A percentile compares a stretch with the other conserved stretches of the same genome.
These are phyloP conservation scores for Tetropium fuscum DNA, from an alignment of 2,888 invertebrate genomes.

Conservation along the genomic window DNA sequence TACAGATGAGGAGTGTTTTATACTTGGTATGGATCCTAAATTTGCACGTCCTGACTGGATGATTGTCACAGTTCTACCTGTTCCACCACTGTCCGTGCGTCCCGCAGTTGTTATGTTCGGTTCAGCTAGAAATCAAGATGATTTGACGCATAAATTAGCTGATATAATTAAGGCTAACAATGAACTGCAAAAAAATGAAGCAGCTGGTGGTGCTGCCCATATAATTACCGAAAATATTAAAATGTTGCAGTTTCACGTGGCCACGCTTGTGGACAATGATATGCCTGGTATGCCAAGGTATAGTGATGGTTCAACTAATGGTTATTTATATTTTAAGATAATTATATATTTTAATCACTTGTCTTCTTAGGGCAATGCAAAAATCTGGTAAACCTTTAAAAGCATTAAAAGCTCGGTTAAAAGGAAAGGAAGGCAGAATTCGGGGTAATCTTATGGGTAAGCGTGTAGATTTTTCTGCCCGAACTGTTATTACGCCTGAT, in stretches of 20 bases:
- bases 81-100: conserved; percentile 95
- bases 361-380: conserved; percentile 86
- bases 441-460: conserved; percentile 99
- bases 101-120: conserved; percentile 99
- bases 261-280: conserved; percentile 98
- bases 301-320: no score
- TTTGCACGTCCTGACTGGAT: conserved; percentile 99
- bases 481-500: conserved; percentile 98
- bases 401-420: conserved; percentile 94
- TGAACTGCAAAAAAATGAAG: conserved; percentile 94
- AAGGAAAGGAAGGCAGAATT: conserved; percentile 99
- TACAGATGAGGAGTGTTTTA: conserved; percentile 93
- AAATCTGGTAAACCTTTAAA: conserved; percentile 99
- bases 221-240: conserved; percentile 97
- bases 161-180: conserved; percentile 99
- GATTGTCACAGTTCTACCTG: conserved; percentile 97
- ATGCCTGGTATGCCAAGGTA: conserved; percentile 96
- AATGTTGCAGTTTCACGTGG: conserved; percentile 98
- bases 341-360: neutral
- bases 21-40: conserved; percentile 95
- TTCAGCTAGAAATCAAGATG: conserved; percentile 98
- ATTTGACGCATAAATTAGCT: conserved; percentile 98
- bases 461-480: conserved; percentile 99
- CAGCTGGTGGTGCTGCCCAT: conserved; percentile 97
- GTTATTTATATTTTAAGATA: conserved; percentile 8